Percentiles rank a stretch among this genome's conserved stretches.
These are phyloP conservation scores for Aromia moschata DNA, from an alignment of 2,888 invertebrate genomes.

Conservation along the genomic window DNA sequence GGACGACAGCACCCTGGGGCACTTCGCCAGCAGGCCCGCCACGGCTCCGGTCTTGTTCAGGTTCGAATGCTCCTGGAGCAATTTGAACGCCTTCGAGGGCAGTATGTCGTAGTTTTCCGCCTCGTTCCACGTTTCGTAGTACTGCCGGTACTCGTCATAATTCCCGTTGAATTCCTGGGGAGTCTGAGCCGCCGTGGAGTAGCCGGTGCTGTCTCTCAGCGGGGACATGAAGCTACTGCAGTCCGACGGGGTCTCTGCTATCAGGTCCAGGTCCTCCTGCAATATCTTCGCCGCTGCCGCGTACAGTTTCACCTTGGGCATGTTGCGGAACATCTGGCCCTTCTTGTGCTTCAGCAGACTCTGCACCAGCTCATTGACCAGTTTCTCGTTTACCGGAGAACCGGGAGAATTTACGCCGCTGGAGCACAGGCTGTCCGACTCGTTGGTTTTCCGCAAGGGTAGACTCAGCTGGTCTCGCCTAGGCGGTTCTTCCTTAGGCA, in stretches of 20 bases:
- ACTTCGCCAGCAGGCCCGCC: constrained; percentile 67
- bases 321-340: constrained; percentile 65
- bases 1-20: constrained; percentile 71
- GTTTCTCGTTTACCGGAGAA: constrained; percentile 65
- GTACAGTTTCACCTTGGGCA: constrained; percentile 69
- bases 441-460: constrained; percentile 63
- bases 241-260: constrained; percentile 62
- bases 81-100: constrained; percentile 69
- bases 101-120: constrained; percentile 63
- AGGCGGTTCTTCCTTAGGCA: constrained; percentile 58
- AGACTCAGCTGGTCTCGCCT: constrained; percentile 66
- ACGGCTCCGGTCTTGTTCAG: constrained; percentile 58
- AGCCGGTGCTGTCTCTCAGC: constrained; percentile 57
- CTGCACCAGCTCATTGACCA: constrained; percentile 69
- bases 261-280: constrained; percentile 65
- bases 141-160: constrained; percentile 65
- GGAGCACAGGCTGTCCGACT: constrained; percentile 65
- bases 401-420: constrained; percentile 66
- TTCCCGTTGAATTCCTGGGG: constrained; percentile 64
- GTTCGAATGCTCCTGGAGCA: constrained; percentile 64
- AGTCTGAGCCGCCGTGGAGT: constrained; percentile 64
- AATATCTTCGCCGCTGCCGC: constrained; percentile 68
- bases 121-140: constrained; percentile 67
- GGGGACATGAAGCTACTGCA: constrained; percentile 57
- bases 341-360: constrained; percentile 68